Evolutionary conservation across 1,140 invertebrate species (phyloP).

Genomic region (Temnothorax nylanderi): DNA sequence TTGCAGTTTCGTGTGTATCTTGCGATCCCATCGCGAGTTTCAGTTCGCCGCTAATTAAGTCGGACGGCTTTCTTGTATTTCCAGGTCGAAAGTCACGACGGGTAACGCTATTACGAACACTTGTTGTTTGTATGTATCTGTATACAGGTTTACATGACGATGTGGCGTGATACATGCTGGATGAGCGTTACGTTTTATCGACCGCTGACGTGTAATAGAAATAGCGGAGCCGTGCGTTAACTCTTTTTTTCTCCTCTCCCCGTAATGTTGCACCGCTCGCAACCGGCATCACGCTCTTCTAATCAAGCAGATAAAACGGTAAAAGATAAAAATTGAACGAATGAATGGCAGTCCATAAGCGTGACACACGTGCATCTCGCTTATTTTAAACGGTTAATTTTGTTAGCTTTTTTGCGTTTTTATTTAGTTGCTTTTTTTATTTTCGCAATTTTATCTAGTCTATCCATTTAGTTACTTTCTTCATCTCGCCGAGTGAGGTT

Average conservation of each 20-base stretch:
- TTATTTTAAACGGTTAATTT: slow-evolving; percentile 45
- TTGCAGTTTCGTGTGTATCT: neutral
- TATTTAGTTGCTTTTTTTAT: neutral
- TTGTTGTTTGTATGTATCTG: slow-evolving; percentile 22
- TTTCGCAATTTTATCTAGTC: neutral
- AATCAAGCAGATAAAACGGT: slow-evolving; percentile 52
- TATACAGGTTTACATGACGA: neutral
- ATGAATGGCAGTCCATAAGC: slow-evolving; percentile 27
- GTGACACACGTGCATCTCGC: neutral
- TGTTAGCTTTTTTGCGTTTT: neutral
- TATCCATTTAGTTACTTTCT: too few species aligned
- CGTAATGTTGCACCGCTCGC: neutral
- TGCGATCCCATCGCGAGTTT: neutral
- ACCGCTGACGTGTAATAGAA: slow-evolving; percentile 60
- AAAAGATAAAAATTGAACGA: slow-evolving; percentile 51
- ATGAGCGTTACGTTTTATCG: slow-evolving; percentile 60
- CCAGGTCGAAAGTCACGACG: slow-evolving; percentile 14
- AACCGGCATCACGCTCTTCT: slow-evolving; percentile 52
- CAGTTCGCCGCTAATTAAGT: slow-evolving; percentile 23
- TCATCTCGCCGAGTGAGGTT: neutral
- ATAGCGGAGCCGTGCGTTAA: slow-evolving; percentile 34
- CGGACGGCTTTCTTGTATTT: neutral
- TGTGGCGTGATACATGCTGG: slow-evolving; percentile 38
- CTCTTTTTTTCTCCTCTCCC: slow-evolving; percentile 8
- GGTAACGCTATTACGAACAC: neutral